Conservation (phyloP, 2,888 invertebrate genomes). For the Hyposoter dolosus region DNA sequence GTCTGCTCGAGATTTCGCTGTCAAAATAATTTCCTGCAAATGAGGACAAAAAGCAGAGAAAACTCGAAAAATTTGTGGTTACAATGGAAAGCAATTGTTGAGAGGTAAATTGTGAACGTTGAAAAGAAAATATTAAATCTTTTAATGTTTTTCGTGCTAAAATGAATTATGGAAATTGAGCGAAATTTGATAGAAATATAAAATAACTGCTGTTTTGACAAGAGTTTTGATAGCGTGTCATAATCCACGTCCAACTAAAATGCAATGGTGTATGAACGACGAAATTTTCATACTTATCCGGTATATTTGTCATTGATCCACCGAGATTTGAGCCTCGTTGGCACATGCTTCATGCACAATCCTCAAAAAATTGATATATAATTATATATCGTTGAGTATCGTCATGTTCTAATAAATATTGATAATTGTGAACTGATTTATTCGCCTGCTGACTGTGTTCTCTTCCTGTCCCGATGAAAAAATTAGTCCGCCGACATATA, state of each 20-base stretch:
- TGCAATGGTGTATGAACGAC: not conserved
- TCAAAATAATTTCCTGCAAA: not conserved
- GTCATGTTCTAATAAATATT: slow-evolving; percentile 80
- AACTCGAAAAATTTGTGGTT: not conserved
- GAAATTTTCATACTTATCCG: not conserved
- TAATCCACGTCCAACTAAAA: not conserved
- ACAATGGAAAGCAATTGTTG: not conserved
- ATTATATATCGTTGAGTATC: slow-evolving; percentile 74
- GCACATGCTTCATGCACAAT: slow-evolving; percentile 81
- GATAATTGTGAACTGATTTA: slow-evolving; percentile 23
- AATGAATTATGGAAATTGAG: not conserved
- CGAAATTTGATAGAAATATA: not conserved
- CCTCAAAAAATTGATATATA: slow-evolving; percentile 72
- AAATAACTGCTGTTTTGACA: not conserved
- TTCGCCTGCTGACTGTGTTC: slow-evolving; percentile 10
- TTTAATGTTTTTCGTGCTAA: not conserved
- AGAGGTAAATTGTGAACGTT: not conserved
- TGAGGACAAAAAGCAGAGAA: not conserved
- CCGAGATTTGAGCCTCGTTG: slow-evolving; percentile 70
- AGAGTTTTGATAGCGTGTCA: not conserved
- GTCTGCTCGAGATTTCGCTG: not conserved
- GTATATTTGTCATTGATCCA: not conserved
- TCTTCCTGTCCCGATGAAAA: not conserved
- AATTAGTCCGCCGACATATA: not conserved
- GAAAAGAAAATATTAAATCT: too few relatives aligned